Evolutionary conservation across 2,113 vertebrate species (phyloP), one percentile per base, ranked within the genome.

Genomic region (Amblyornis subalaris): DNA sequence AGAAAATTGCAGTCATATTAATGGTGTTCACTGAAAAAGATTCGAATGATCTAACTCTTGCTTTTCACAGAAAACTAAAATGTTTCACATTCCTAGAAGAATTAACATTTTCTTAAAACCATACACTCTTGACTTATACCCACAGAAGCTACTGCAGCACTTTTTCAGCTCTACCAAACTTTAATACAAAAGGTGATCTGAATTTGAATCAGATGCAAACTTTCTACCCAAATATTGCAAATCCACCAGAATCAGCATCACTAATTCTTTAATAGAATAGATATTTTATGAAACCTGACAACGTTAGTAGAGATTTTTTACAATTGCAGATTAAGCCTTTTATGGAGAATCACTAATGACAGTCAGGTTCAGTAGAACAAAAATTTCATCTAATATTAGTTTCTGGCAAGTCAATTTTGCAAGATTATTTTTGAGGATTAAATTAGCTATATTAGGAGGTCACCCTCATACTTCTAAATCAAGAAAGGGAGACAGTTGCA

Each of bases 371-470:
- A 85, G 91, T 70, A 88, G 95, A 96, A 97, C 82, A 93, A 95
- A 97, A 91, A 96, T 92, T 95, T 95, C 93, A 94, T 97, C 95
- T 96, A 88, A 93, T 94, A 94, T 86, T 93, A 80, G 95, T 94
- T 96, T 97, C 80, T 57, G 85, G 95, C 86, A 95, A 97, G 95
- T 96, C 95, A 95, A 95, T 97, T 96, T 10, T 95, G 95, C 64
- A 82, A 97, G 93, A 95, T 95, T 96, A 95, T 97, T 97, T 93
- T 96, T 97, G 58, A 76, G 95, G 96, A 98, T 97, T 96, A 94
- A 96, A 98, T 97, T 96, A 97, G 69, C 89, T 96, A 44, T 74
- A 91, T 96, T 96, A 71, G 78, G 97, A 97, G 97, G 96, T 97
- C 96, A 97, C 95, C 89, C 90, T 97, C 61, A 75, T 51, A n/a